Base-by-base conservation (phyloP, 2,888 invertebrate species). In the Electrophaes corylata region DNA sequence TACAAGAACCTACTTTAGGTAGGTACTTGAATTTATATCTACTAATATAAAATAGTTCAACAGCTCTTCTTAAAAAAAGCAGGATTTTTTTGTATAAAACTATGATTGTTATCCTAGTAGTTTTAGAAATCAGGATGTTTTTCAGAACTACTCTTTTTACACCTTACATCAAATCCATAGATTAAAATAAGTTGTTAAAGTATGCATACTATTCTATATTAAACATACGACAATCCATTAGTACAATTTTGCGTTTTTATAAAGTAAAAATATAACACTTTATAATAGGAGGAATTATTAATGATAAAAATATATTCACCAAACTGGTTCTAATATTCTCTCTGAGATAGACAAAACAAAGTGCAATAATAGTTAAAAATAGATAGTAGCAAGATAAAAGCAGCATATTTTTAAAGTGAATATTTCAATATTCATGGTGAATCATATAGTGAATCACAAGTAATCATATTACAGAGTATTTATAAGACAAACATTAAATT, bases 391-490 rank as follows among this genome's bases (percentile, higher is more conserved):
- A 52, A 35, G 46, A 35, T 29, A 37, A 49, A 26, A 45, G 23
- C 41, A 40, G 33, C 47, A 35, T 54, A 46, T 41, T 40, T 51
- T 35, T 12, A 52, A 39, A 37, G 29, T 45, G 37, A 44, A 23
- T 3, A 35, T 44, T 44, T 39, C 26, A n/a, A 26, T 29, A 44
- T 23, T 33, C 23, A 23, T 35, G 16, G 45, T 12, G 16, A 23
- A 44, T 29, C 29, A 18, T n/a, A n/a, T 35, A 52, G 26, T 52
- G 20, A 40, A n/a, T 54, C 40, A 33, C 23, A 48, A 12, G 37
- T 51, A 48, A 48, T 53, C 45, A 40, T 48, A 48, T 53, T 53
- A 53, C 49, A 58, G 48, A 52, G 39, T 53, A 53, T 53, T 48
- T 53, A 26, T 49, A 45, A 44, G 52, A 51, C 8, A 45, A 52